Evolutionary conservation across 2,888 invertebrate species (phyloP).

Genomic region (Tubulanus polymorphus): DNA sequence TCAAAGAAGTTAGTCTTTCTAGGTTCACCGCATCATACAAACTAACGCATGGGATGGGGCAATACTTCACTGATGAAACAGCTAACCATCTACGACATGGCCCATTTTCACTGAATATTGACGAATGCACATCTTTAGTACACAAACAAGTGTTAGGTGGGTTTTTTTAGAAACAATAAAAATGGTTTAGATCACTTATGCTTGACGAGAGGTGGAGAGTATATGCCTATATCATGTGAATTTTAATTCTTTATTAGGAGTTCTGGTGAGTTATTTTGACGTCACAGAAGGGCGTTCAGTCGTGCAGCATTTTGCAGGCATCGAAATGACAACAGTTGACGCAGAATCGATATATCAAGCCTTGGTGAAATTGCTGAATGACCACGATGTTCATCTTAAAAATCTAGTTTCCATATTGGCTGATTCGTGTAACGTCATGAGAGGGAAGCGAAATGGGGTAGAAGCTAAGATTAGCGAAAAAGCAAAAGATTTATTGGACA

Average conservation of each 20-base stretch:
- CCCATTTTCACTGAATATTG: constrained; percentile 17
- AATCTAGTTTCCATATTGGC: constrained; percentile 4
- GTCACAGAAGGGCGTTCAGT: neutral
- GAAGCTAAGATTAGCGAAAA: constrained; percentile 16
- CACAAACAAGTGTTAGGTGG: constrained; percentile 16
- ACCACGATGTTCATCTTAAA: neutral
- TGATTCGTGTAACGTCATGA: constrained; percentile 17
- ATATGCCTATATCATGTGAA: too few relatives aligned
- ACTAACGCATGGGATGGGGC: constrained; percentile 4
- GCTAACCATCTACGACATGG: constrained; percentile 1
- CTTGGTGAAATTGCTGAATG: neutral
- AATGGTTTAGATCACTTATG: too few relatives aligned
- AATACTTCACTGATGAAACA: constrained; percentile 8
- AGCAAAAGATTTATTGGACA: constrained; percentile 11
- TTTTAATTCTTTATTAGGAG: too few relatives aligned
- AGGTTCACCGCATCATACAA: constrained; percentile 16
- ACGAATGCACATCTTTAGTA: constrained; percentile 20
- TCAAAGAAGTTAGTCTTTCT: too few relatives aligned
- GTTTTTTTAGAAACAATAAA: too few relatives aligned
- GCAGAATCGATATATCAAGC: constrained; percentile 12
- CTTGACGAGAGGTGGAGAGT: too few relatives aligned
- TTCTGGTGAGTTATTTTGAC: constrained; percentile 9
- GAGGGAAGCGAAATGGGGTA: constrained; percentile 22
- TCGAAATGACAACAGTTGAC: constrained; percentile 10
- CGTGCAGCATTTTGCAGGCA: neutral